Evolutionary conservation across 92 coral and sea anemone genomes (phyloP).

Genomic region (Epizoanthus stellaris): DNA sequence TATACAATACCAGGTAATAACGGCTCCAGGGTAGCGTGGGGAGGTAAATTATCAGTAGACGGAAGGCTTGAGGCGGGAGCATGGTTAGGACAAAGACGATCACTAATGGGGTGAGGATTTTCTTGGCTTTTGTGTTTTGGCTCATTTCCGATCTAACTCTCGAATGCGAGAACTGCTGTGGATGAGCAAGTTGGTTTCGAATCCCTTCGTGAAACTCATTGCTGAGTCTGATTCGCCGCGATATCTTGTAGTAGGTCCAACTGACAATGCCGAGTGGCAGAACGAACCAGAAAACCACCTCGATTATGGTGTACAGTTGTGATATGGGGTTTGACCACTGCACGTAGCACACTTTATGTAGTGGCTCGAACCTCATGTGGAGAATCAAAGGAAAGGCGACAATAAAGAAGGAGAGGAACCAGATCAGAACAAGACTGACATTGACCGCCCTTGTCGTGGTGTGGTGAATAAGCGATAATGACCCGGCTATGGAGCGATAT

Average conservation of each 20-base stretch:
- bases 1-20: conserved; percentile 5
- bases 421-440: not conserved
- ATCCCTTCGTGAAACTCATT: not conserved
- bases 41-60: not conserved
- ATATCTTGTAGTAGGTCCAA: conserved; percentile 10
- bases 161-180: not conserved
- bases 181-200: conserved; percentile 8
- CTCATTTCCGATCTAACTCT: not conserved
- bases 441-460: not conserved
- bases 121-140: conserved; percentile 19
- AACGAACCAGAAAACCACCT: conserved; percentile 6
- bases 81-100: conserved; percentile 16
- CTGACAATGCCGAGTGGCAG: not conserved
- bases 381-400: conserved; percentile 11
- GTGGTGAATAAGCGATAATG: not conserved
- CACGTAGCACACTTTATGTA: conserved; percentile 4
- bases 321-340: not conserved
- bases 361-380: conserved; percentile 1
- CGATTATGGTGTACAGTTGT: not conserved
- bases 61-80: conserved; percentile 9
- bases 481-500: conserved; percentile 24
- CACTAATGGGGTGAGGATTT: conserved; percentile 22
- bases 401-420: not conserved
- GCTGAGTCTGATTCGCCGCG: conserved; percentile 11
- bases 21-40: conserved; percentile 14